Evolutionary conservation across 2,113 vertebrate species (phyloP), one percentile per base, ranked within the genome.

Genomic region (Calidris pugnax): DNA sequence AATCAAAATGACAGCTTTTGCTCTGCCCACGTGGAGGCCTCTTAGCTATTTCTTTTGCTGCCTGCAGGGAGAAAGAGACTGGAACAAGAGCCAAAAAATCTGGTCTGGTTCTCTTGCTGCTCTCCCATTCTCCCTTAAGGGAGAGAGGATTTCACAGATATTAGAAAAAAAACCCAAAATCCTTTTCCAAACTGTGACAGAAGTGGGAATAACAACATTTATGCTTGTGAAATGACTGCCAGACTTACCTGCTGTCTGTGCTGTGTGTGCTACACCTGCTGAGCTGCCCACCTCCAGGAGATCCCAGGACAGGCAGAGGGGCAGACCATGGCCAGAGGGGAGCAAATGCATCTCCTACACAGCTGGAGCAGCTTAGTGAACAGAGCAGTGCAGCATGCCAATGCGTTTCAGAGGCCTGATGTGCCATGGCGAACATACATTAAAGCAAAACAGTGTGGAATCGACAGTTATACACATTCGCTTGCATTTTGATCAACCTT

Each of bases 1-100:
- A 93, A 91, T 92, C 68, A 87, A 91, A 89, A 84, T 64, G 76
- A 95, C 80, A 91, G 64, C 51, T 85, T 93, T 87, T 63, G 1
- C 33, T 84, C 41, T 87, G 43, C 60, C 48, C n/a, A 75, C 0
- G 0, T 89, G 56, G 47, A 85, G 15, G 16, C 19, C n/a, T 96
- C 22, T 78, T 77, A 80, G 72, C 35, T 28, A 76, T 90, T 95
- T 92, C 33, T 84, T 84, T 67, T 77, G 22, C 43, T 87, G 64
- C 69, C 80, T 94, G 37, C n/a, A 75, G 56, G 76, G 56, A 95
- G 60, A 88, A 88, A 81, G 24, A 66, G 6, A 23, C 59, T 84
- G 16, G 50, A 83, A 84, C 20, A 73, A 63, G 41, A 86, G 59
- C 26, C 56, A 92, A 66, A 89, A 94, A 56, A 64, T 47, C 43